phyloP scores from a whole-genome alignment of 2,888 invertebrate species.

The Drosophila mayaguana region DNA sequence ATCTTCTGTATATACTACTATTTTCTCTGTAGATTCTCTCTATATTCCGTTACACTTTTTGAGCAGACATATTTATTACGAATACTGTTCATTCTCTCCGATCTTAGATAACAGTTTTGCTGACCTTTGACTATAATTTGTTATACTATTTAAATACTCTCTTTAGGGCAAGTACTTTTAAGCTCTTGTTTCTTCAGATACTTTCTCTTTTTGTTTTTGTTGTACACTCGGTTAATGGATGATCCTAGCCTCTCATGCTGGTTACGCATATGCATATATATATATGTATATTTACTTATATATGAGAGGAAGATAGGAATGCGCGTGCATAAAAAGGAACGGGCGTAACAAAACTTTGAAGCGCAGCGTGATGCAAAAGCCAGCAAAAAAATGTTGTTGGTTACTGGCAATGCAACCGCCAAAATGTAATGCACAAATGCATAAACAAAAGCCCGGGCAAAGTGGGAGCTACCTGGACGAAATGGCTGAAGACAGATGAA shows the following conservation, averaged over 20 bases:
- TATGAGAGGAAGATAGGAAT: not conserved
- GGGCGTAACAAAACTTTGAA: conserved; percentile 22
- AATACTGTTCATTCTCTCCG: too few species aligned
- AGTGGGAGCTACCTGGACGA: conserved; percentile 27
- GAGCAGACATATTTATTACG: too few species aligned
- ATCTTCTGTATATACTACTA: not conserved
- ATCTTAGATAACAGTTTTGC: too few species aligned
- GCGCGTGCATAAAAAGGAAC: conserved; percentile 31
- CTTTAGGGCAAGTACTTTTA: too few species aligned
- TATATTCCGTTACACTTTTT: not conserved
- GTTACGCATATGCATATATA: conserved; percentile 2
- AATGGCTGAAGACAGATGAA: conserved; percentile 24
- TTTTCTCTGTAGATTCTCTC: not conserved
- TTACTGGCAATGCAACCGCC: conserved; percentile 24
- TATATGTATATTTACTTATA: not conserved
- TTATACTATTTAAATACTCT: not conserved
- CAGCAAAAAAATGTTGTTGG: conserved; percentile 22
- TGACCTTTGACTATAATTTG: too few species aligned
- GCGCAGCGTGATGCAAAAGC: conserved; percentile 39
- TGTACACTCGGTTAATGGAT: not conserved
- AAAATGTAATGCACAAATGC: conserved; percentile 27
- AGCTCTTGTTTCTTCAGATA: not conserved
- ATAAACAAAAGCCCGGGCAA: conserved; percentile 16
- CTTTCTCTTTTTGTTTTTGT: too few species aligned
- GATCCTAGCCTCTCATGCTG: conserved; percentile 15